These are phyloP conservation scores for Ageneiosus marmoratus DNA, from an alignment of 2,113 vertebrate species.

Conservation along the genomic window DNA sequence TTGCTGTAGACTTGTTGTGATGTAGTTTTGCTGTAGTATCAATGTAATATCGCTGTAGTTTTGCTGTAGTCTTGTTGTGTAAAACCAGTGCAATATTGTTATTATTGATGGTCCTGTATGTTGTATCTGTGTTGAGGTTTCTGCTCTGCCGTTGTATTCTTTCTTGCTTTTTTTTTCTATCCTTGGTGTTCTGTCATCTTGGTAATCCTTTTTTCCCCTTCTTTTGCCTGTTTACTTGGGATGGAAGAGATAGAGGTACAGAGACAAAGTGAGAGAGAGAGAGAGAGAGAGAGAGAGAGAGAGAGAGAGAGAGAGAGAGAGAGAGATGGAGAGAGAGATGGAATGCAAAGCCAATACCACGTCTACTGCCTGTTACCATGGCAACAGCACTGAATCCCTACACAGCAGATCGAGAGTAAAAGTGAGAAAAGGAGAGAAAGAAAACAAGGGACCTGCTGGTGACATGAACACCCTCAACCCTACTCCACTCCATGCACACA, in stretches of 20 bases:
- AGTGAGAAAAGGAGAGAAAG: constrained; percentile 27
- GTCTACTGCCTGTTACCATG: constrained; percentile 35
- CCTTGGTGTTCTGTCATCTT: neutral
- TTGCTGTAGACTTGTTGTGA: too few relatives aligned
- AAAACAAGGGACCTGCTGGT: neutral
- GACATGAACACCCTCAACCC: neutral
- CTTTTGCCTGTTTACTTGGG: neutral
- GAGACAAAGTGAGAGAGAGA: neutral
- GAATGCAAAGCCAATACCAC: constrained; percentile 25
- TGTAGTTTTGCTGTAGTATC: too few relatives aligned
- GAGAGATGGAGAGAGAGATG: constrained; percentile 12
- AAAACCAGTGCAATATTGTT: neutral
- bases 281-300: neutral
- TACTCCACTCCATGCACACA: neutral
- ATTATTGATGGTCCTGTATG: neutral
- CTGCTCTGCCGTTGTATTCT: neutral
- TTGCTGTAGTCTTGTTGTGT: too few relatives aligned
- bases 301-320: neutral
- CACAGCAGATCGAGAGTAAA: constrained; percentile 14
- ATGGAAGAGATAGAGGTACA: neutral
- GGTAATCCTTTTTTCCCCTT: neutral
- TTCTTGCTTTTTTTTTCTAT: neutral
- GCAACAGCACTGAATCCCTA: constrained; percentile 40
- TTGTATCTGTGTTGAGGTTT: neutral
- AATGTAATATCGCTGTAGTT: too few relatives aligned